Evolutionary conservation across 2,113 vertebrate genomes (phyloP), one percentile per base, ranked within the genome.

Genomic region (Polypterus bichir): DNA sequence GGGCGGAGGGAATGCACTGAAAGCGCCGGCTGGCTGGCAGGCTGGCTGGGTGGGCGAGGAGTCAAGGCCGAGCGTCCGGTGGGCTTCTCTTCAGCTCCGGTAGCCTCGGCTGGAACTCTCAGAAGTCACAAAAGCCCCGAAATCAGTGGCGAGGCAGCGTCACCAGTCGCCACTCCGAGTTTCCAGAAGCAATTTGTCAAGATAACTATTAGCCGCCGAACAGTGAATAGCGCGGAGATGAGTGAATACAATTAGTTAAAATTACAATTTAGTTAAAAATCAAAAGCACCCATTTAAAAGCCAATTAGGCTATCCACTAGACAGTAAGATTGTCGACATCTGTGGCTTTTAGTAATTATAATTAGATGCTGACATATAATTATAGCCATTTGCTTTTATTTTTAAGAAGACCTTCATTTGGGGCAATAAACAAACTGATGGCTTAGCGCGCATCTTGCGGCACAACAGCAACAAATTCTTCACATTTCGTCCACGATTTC

Each of bases 201-300:
- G 56, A 45, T 44, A 27, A 27, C 56, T 44, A 44, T 57, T 57
- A 2, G 56, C n/a, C 46, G 56, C 9, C 7, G 56, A 57, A 44
- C n/a, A 45, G 10, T 57, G 49, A 51, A 51, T 7, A 51, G 56
- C 9, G 46, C 56, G 46, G 6, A 6, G 27, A 44, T 44, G 5
- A 7, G 6, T 57, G 56, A 44, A 57, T 44, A 44, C 56, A 57
- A 57, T 57, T 57, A 57, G 56, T 57, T 57, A 57, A 57, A 57
- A 57, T 57, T 9, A 57, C 56, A 11, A 44, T 27, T 57, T 55
- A 55, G 54, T 55, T 55, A 11, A 57, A 57, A 57, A 11, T 57
- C 56, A 57, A 57, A 56, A 57, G 56, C 56, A 11, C 46, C 56
- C n/a, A 44, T 57, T 57, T 44, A 61, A 61, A 49, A 49, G 47